Base-by-base conservation (phyloP, 2,888 invertebrate species). In the Drosophila fulvimacula region DNA sequence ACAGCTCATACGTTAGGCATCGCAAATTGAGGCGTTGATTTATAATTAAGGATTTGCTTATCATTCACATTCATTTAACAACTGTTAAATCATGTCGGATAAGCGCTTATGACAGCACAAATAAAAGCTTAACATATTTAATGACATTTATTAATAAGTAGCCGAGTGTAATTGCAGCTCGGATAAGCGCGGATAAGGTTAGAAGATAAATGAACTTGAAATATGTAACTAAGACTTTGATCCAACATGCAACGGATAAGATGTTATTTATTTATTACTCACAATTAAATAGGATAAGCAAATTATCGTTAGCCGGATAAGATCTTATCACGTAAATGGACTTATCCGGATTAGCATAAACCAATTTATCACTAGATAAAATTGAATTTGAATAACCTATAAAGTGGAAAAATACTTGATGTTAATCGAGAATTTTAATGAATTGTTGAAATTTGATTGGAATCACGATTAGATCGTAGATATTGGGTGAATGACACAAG, bases 391-490 rank as follows among this genome's bases (percentile, higher is more conserved):
- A 24, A 38, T 17, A 61, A 21, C 15, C 27, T 39, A 44, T 58
- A 46, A 59, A 59, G 39, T 71, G 72, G 19, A 62, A 62, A 60
- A 44, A 27, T 32, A 11, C 55, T 55, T 38, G 24, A 24, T 17
- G 13, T 39, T 13, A 53, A 38, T 27, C 17, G 41, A 41, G 41
- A 32, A 39, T 36, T 34, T 49, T 39, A 44, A 68, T 68, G 46
- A 68, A 44, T 46, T 44, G 32, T 56, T 36, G 19, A 44, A 32
- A 41, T 59, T 44, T 39, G 39, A 64, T 64, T 41, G 17, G 27
- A 56, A 59, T 53, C 52, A 58, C 71, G 52, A 72, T 58, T 65
- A 49, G 19, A 44, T 58, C 44, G 41, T 41, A 48, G 48, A 32
- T 52, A 4, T 19, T 56, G n/a, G 44, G n/a, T 38, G 17, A 69